phyloP scores from a whole-genome alignment of 53 echinoderm and acorn worm species.

The Paracentrotus lividus region DNA sequence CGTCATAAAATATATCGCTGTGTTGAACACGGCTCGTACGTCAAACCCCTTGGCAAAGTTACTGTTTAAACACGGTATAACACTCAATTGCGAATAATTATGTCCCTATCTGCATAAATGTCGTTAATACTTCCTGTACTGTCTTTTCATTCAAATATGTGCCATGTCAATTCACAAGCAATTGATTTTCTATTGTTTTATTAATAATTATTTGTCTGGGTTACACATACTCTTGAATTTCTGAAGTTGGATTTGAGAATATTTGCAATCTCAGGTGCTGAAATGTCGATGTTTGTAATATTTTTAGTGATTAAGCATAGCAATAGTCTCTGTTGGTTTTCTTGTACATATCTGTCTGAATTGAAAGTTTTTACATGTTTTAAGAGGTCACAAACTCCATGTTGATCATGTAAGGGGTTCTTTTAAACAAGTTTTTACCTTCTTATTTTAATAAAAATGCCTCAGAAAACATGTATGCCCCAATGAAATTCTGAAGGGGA shows the following conservation, averaged over 20 bases:
- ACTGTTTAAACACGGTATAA: too few relatives aligned
- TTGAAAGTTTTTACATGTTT: constrained; percentile 21
- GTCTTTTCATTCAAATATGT: not conserved
- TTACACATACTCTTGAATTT: constrained; percentile 27
- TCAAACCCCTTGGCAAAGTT: too few relatives aligned
- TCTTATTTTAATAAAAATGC: not conserved
- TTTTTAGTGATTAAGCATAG: constrained; percentile 13
- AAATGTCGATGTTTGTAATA: constrained; percentile 34
- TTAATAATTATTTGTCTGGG: not conserved
- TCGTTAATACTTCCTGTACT: not conserved
- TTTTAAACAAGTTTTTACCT: not conserved
- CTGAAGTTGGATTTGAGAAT: not conserved
- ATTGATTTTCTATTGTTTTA: not conserved
- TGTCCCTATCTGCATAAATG: not conserved
- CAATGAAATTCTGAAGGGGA: not conserved
- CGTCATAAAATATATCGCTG: too few relatives aligned
- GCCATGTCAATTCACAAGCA: not conserved
- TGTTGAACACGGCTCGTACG: too few relatives aligned
- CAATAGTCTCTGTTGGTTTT: constrained; percentile 35
- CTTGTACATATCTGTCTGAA: constrained; percentile 30
- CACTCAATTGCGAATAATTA: not conserved
- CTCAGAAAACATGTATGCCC: not conserved
- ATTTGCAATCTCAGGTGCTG: constrained; percentile 52
- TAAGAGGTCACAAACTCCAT: not conserved
- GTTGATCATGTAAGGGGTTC: not conserved